Conservation (phyloP, 2,797 vertebrate genomes). For the Iguana delicatissima region DNA sequence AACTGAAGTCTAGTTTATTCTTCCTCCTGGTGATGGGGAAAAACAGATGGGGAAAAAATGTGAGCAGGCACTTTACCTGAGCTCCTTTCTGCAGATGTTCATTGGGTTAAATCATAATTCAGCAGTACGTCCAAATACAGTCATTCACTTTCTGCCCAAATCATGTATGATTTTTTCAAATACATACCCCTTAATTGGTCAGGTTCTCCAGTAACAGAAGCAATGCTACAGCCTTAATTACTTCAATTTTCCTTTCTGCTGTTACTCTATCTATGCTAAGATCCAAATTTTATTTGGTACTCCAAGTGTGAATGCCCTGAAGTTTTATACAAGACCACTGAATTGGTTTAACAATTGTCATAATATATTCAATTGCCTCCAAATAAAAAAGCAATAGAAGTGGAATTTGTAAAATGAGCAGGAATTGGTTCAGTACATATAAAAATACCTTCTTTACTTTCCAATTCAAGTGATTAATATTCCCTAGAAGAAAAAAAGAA, state of each 20-base stretch:
- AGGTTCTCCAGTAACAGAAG: background rate
- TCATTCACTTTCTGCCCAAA: background rate
- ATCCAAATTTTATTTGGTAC: background rate
- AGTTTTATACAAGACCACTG: background rate
- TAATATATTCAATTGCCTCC: background rate
- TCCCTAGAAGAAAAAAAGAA: slow-evolving; percentile 1
- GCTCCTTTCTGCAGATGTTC: background rate
- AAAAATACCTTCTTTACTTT: background rate
- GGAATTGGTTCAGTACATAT: background rate
- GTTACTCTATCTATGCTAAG: background rate
- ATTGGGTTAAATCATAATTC: background rate
- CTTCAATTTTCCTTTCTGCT: background rate
- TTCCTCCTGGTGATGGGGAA: background rate
- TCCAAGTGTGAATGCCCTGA: background rate
- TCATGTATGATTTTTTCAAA: background rate
- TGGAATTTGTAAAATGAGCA: background rate
- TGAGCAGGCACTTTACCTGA: background rate
- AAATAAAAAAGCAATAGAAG: background rate
- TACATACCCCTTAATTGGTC: background rate
- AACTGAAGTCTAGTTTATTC: background rate
- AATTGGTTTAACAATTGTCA: background rate
- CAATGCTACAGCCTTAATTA: background rate
- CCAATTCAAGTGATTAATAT: rapidly evolving
- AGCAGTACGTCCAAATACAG: background rate
- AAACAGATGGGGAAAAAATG: background rate